These are phyloP conservation scores for human DNA, from an alignment of 2,113 vertebrate species.

Conservation along the genomic window DNA sequence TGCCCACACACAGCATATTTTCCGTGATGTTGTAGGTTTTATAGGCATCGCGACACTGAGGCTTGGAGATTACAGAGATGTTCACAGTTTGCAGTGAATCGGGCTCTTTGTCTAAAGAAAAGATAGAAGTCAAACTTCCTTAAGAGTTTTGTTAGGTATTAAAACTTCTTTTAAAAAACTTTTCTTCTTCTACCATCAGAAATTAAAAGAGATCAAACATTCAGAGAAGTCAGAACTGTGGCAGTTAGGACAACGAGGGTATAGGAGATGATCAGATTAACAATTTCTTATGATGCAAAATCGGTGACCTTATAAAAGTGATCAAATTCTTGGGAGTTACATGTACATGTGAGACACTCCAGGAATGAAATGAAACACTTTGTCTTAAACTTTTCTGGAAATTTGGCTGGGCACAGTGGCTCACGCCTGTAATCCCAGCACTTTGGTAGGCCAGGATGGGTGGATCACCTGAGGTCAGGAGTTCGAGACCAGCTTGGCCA, in stretches of 20 bases:
- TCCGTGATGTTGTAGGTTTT: neutral
- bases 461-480: no score
- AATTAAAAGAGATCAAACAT: neutral
- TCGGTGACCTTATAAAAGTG: neutral
- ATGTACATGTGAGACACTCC: neutral
- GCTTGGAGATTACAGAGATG: constrained; percentile 23
- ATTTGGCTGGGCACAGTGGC: no score
- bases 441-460: no score
- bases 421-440: no score
- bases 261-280: neutral
- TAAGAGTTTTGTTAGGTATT: neutral
- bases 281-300: neutral
- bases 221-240: neutral
- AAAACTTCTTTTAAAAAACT: neutral
- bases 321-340: neutral
- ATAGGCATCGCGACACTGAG: neutral
- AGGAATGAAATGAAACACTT: neutral
- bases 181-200: neutral
- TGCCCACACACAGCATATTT: constrained; percentile 65
- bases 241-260: neutral
- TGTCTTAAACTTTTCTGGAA: neutral
- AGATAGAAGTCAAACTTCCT: neutral
- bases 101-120: constrained; percentile 47
- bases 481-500: no score
- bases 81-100: constrained; percentile 57